Base-by-base conservation (phyloP, 2,113 vertebrate species). In the Salvelinus alpinus region DNA sequence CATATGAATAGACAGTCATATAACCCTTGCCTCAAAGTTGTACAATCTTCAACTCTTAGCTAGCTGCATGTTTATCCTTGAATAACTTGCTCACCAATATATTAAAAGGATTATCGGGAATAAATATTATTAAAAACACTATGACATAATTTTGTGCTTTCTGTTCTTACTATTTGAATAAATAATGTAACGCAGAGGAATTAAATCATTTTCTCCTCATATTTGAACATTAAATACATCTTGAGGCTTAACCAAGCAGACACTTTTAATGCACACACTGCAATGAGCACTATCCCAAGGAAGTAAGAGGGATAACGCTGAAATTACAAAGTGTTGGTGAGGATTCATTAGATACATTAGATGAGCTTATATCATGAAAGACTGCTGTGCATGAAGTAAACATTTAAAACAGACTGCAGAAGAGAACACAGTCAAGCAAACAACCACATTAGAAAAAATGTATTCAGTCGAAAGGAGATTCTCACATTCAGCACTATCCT, bases 161-260 rank as follows among this genome's bases (percentile, higher is more conserved):
- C 18, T 57, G n/a, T 60, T 70, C 14, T 29, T 62, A 48, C 47
- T 18, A 77, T 65, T 70, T 44, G 44, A 48, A 62, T 62, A 66
- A 12, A 44, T 44, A 44, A 66, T 2, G 27, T 25, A 48, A 54
- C 6, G 20, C 24, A 29, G 18, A 60, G 60, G 54, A 51, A 11
- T 18, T 62, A 5, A 71, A 64, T 54, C 60, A 20, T 48, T 20
- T 25, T 71, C 68, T 27, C 62, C 57, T 20, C 14, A 18, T 51
- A 14, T 64, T 24, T 51, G 29, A 69, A 67, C 31, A 48, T 18
- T 71, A 68, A 72, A 44, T 74, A 68, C 25, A 54, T 72, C 31
- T 69, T 27, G 24, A 29, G 69, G n/a, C 72, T 69, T 71, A 70
- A 81, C 20, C 67, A 69, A 20, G 22, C 67, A 69, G 67, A 69